Evolutionary conservation across 2,888 invertebrate species (phyloP).

Genomic region (Acanthosepion lycidas): DNA sequence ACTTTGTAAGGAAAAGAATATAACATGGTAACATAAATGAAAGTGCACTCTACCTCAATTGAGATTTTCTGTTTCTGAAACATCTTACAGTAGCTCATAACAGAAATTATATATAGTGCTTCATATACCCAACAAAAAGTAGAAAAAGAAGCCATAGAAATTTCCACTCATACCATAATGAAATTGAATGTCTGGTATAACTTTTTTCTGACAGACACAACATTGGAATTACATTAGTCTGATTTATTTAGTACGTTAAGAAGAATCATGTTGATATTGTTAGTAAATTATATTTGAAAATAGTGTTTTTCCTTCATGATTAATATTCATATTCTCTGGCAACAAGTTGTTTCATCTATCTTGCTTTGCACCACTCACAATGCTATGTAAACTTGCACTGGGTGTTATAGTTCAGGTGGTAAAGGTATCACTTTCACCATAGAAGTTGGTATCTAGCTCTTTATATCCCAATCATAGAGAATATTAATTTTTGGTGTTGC

Average conservation of each 20-base stretch:
- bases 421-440: neutral
- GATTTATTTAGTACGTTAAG: neutral
- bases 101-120: neutral
- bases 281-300: neutral
- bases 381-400: neutral
- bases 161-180: neutral
- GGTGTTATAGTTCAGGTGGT: neutral
- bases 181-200: conserved; percentile 33
- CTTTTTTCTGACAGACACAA: conserved; percentile 2
- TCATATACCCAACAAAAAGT: neutral
- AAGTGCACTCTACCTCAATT: conserved; percentile 8
- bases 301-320: neutral
- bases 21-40: neutral
- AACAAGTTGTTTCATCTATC: neutral
- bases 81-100: neutral
- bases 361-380: neutral
- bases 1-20: neutral
- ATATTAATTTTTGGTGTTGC: neutral
- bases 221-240: conserved; percentile 18
- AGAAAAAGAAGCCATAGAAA: neutral
- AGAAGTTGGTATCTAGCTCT: neutral
- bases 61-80: neutral
- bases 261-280: neutral
- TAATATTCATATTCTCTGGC: neutral
- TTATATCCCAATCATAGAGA: neutral